These are phyloP conservation scores for Heliconius hermathena DNA, from an alignment of 1,140 invertebrate species.

Conservation along the genomic window DNA sequence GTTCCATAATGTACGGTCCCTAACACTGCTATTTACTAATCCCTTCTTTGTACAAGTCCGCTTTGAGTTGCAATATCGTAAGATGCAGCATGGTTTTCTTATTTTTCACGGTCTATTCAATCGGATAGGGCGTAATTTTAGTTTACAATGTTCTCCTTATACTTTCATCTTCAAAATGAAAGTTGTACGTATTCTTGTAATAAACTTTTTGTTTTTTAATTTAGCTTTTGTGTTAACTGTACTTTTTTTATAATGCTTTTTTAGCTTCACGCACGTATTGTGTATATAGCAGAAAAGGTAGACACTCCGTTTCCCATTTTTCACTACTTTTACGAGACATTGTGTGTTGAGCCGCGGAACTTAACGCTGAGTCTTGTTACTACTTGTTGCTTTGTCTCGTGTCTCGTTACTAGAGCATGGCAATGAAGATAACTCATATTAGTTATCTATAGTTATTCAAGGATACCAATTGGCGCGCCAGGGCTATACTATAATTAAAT, in stretches of 20 bases:
- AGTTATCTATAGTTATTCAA: too few relatives aligned
- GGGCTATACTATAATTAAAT: too few relatives aligned
- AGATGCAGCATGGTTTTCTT: slow-evolving; percentile 29
- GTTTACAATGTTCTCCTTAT: slow-evolving; percentile 8
- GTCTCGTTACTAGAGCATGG: too few relatives aligned
- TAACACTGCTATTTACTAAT: slow-evolving; percentile 24
- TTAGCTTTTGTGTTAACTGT: neutral
- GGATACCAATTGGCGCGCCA: too few relatives aligned
- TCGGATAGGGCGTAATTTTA: slow-evolving; percentile 20
- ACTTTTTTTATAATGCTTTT: neutral
- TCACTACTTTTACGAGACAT: too few relatives aligned
- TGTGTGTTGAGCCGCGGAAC: too few relatives aligned
- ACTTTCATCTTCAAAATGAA: neutral
- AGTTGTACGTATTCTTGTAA: neutral
- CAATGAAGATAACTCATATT: too few relatives aligned
- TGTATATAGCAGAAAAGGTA: too few relatives aligned
- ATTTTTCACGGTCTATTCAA: slow-evolving; percentile 29
- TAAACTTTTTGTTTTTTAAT: neutral
- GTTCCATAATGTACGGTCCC: neutral
- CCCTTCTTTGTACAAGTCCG: slow-evolving; percentile 27
- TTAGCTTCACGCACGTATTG: too few relatives aligned
- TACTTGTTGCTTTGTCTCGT: too few relatives aligned
- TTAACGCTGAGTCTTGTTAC: too few relatives aligned
- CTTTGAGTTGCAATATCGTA: slow-evolving; percentile 35
- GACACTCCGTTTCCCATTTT: too few relatives aligned